Evolutionary conservation across 2,113 vertebrate genomes (phyloP), one percentile per base, ranked within the genome.

Genomic region (Hypomesus transpacificus): DNA sequence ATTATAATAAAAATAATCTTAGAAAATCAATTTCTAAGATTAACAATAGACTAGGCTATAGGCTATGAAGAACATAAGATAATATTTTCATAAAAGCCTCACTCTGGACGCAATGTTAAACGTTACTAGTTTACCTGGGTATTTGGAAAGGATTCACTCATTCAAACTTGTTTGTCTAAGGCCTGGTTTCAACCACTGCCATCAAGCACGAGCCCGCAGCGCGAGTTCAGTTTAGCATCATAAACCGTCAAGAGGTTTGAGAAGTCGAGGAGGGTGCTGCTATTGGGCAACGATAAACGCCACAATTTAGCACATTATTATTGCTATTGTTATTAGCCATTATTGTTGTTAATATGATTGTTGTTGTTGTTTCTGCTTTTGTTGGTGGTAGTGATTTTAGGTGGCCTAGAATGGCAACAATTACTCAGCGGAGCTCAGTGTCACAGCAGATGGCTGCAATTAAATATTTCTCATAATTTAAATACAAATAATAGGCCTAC

Each of bases 121-220:
- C 39, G 1, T 46, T 13, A 46, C 8, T 9, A 46, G 39, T 46
- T 46, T 46, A 46, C 39, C 9, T 5, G 8, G 31, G 31, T 70
- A 81, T 86, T 76, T 81, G 53, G 50, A n/a, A 18, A 68, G 52
- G 50, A 71, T 46, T 13, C 34, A 58, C 56, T 20, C n/a, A 58
- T 58, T 80, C 66, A 68, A 73, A 75, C 70, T 74, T 79, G 82
- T 84, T 85, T 85, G 81, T 80, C 75, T 83, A 63, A 64, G 77
- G 72, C 84, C 84, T 68, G 77, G 82, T 84, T 85, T 80, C 78
- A 77, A 82, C 80, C 83, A 76, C 82, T 79, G 79, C 76, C 75
- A 85, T 54, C 26, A 7, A 65, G 69, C 80, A 70, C 58, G 52
- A 64, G 82, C 85, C 87, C 71, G 63, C 46, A 83, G 86, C 84